phyloP scores from a whole-genome alignment of 2,797 vertebrate genomes.

The Neosilurus hyrtlii region DNA sequence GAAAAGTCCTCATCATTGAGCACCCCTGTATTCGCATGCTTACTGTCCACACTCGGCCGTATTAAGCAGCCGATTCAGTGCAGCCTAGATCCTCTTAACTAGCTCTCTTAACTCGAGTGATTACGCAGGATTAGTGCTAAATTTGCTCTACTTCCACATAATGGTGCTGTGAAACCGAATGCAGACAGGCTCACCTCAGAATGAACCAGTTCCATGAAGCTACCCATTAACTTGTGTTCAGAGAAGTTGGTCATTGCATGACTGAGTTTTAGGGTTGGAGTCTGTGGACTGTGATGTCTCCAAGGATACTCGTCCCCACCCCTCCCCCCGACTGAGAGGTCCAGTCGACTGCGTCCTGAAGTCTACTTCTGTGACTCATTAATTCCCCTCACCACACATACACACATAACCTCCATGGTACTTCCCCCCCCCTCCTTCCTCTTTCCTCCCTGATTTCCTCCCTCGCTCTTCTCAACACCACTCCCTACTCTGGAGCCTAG shows the following conservation, averaged over 20 bases:
- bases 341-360: conserved; percentile 46
- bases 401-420: conserved; percentile 18
- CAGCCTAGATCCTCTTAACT: conserved; percentile 68
- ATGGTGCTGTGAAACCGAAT: conserved; percentile 35
- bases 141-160: conserved; percentile 55
- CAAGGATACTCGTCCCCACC: conserved; percentile 53
- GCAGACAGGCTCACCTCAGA: conserved; percentile 24
- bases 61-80: conserved; percentile 41
- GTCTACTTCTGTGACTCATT: conserved; percentile 57
- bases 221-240: conserved; percentile 48
- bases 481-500: conserved; percentile 36
- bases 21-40: conserved; percentile 35
- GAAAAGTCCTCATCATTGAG: conserved; percentile 43
- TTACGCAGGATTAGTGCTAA: conserved; percentile 73
- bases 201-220: conserved; percentile 34
- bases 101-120: conserved; percentile 57
- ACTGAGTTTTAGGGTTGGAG: conserved; percentile 35
- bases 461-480: conserved; percentile 27
- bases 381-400: conserved; percentile 42
- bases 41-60: conserved; percentile 16
- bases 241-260: conserved; percentile 31
- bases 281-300: conserved; percentile 48
- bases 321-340: conserved; percentile 37
- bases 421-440: conserved; percentile 24
- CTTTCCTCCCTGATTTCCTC: conserved; percentile 40